A percentile compares a stretch with the other conserved stretches of the same genome.
phyloP scores from a whole-genome alignment of 1,140 invertebrate species.

The Pseudoatta argentina region DNA sequence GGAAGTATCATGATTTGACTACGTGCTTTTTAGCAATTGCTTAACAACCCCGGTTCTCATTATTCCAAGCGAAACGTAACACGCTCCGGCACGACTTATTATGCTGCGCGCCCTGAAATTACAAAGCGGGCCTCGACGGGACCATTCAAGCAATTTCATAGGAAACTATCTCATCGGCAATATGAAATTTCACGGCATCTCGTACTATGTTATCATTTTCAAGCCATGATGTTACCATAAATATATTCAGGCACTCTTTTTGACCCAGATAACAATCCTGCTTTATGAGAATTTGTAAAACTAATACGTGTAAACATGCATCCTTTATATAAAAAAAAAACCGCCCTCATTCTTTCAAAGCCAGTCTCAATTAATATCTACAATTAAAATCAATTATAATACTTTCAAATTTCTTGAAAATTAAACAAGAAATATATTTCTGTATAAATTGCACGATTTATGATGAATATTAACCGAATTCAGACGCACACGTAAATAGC shows the following conservation, averaged over 20 bases:
- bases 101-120: slow-evolving; percentile 61
- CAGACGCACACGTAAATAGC: not conserved
- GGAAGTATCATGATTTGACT: not conserved
- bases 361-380: not conserved
- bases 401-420: not conserved
- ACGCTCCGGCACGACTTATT: slow-evolving; percentile 52
- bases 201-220: slow-evolving; percentile 44
- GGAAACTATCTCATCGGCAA: slow-evolving; percentile 50
- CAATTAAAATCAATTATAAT: not conserved
- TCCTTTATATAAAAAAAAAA: not conserved
- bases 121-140: slow-evolving; percentile 57
- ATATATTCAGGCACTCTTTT: slow-evolving; percentile 67
- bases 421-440: not conserved
- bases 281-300: slow-evolving; percentile 47
- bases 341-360: too few species aligned
- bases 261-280: slow-evolving; percentile 53
- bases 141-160: slow-evolving; percentile 65
- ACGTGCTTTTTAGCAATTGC: slow-evolving; percentile 2
- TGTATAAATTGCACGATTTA: not conserved
- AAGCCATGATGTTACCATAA: slow-evolving; percentile 43
- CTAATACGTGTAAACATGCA: not conserved
- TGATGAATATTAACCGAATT: slow-evolving; percentile 10
- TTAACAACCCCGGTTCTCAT: slow-evolving; percentile 47
- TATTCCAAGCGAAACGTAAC: slow-evolving; percentile 37
- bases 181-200: slow-evolving; percentile 56